These are phyloP conservation scores for Trididemnum nubilum DNA, from an alignment of 23 tunicate species.

Conservation along the genomic window DNA sequence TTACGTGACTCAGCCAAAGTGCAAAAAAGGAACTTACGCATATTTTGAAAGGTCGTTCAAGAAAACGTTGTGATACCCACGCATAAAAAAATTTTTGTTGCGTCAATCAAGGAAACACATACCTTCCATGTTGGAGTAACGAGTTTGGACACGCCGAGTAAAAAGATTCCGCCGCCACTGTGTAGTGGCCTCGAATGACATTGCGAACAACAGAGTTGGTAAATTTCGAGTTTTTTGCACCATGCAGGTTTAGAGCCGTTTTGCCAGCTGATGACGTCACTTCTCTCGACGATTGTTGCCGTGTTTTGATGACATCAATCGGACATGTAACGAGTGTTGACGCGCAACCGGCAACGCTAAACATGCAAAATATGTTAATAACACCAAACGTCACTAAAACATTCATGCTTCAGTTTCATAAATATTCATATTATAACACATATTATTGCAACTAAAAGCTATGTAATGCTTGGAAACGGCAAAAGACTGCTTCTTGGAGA, in stretches of 20 bases:
- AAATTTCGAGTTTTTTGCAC: not conserved
- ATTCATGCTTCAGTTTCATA: not conserved
- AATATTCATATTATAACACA: not conserved
- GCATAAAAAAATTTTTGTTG: too few species aligned
- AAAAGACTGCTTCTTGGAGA: too few species aligned
- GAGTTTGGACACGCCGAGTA: not conserved
- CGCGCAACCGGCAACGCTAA: conserved; percentile 69
- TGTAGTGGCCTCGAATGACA: conserved; percentile 40
- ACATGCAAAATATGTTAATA: not conserved
- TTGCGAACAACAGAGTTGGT: not conserved
- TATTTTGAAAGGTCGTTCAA: too few species aligned
- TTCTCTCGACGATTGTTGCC: conserved; percentile 79
- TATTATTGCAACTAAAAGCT: too few species aligned
- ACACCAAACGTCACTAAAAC: not conserved
- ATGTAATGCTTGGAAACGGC: too few species aligned
- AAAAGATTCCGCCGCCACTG: conserved; percentile 19
- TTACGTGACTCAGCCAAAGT: too few species aligned
- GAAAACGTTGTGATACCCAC: too few species aligned
- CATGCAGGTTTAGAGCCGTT: not conserved
- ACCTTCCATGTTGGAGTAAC: conserved; percentile 66
- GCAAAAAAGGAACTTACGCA: too few species aligned
- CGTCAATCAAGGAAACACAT: too few species aligned
- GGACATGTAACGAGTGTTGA: conserved; percentile 82
- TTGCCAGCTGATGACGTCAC: conserved; percentile 14
- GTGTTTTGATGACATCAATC: conserved; percentile 81